These are phyloP conservation scores for Diorhabda elongata DNA, from an alignment of 1,140 invertebrate species.

Conservation along the genomic window DNA sequence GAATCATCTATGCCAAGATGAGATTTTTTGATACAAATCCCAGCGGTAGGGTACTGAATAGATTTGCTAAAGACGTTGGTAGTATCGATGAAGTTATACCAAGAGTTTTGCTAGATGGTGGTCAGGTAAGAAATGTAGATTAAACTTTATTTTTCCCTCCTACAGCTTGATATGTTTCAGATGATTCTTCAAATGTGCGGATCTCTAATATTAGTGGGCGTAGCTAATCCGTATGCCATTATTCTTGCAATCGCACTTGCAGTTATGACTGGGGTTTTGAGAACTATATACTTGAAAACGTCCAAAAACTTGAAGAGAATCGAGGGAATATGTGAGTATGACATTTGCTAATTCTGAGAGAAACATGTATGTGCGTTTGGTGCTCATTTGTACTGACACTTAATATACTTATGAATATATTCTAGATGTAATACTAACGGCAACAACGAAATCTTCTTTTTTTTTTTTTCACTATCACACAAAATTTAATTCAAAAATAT, in stretches of 20 bases:
- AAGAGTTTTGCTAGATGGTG: conserved; percentile 59
- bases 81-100: conserved; percentile 63
- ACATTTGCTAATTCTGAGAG: not conserved
- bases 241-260: conserved; percentile 56
- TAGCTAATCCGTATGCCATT: conserved; percentile 60
- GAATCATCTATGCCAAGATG: conserved; percentile 60
- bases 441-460: too few relatives aligned
- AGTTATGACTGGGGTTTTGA: conserved; percentile 54
- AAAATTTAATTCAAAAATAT: too few relatives aligned
- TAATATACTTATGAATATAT: too few relatives aligned
- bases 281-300: conserved; percentile 58
- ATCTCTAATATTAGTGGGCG: conserved; percentile 54
- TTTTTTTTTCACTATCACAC: too few relatives aligned
- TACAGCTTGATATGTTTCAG: conserved; percentile 6
- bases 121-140: conserved; percentile 44
- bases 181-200: conserved; percentile 34
- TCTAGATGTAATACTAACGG: not conserved
- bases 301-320: conserved; percentile 63
- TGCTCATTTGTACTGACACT: not conserved
- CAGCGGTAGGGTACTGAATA: conserved; percentile 51
- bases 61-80: conserved; percentile 49
- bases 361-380: not conserved
- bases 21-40: conserved; percentile 80
- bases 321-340: conserved; percentile 58
- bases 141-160: not conserved